Base-by-base conservation (phyloP, 2,888 invertebrate species). In the Nezara viridula region DNA sequence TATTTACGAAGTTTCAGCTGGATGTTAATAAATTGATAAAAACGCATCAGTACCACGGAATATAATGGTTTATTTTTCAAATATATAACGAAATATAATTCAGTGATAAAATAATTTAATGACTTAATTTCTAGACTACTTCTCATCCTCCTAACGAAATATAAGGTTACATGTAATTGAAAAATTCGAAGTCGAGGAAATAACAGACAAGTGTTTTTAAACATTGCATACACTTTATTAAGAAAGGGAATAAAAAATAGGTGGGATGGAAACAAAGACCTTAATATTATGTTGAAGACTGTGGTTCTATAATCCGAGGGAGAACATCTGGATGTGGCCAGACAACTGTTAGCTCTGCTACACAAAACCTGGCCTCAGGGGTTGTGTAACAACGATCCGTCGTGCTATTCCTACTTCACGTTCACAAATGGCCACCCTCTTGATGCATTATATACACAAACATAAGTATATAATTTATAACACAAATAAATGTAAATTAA, bases 241-340 rank as follows among this genome's bases (percentile, higher is more conserved):
- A 14, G 14, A 19, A 32, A 37, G 32, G 7, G 1, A 0, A 19
- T 12, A 21, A 73, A 73, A 32, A n/a, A n/a, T 0, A 73, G 66
- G 32, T 37, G 19, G 66, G 4, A 73, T 32, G 37, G 0, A 73
- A 5, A 73, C 66, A 73, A 32, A 19, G 60, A 16, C 1, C 27
- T 60, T 32, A 60, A 60, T 60, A 60, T 27, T 5, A 60, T 14
- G 60, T 60, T 27, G 60, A 60, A 60, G 66, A 73, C 37, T 73
- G 66, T 32, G 66, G 66, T 73, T 73, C 66, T 37, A 73, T 73
- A 73, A 73, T 73, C 32, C 66, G 37, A 21, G 66, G 21, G 32
- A 37, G 66, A 73, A 32, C 66, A 73, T 73, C 66, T 73, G 66
- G 37, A 32, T 73, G 66, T 21, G 66, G 66, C 32, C 37, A 73